A percentile compares a stretch with the other conserved stretches of the same genome.
These are phyloP conservation scores for Intellagama lesueurii DNA, from an alignment of 2,797 vertebrate species.

Conservation along the genomic window DNA sequence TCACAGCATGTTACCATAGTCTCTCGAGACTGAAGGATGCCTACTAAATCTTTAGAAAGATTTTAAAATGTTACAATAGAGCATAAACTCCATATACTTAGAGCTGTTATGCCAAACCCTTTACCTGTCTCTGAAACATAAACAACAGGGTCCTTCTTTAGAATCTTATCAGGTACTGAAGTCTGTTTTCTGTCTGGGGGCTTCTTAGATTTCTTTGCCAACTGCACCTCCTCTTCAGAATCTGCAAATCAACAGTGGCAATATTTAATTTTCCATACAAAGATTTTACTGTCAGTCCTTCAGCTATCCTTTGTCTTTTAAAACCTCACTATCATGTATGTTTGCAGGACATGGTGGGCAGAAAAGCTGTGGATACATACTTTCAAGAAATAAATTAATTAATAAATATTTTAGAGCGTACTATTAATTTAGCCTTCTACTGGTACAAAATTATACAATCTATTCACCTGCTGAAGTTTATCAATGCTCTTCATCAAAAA, in stretches of 20 bases:
- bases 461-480: neutral
- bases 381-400: neutral
- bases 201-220: constrained; percentile 79
- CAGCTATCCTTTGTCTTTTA: neutral
- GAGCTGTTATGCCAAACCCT: neutral
- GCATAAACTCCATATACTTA: neutral
- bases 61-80: neutral
- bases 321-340: neutral
- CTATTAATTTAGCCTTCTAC: neutral
- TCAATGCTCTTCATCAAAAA: neutral
- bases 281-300: neutral
- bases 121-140: constrained; percentile 96
- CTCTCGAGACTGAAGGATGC: too few relatives aligned
- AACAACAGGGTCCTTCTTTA: constrained; percentile 86
- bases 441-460: neutral
- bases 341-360: neutral
- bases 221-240: constrained; percentile 84
- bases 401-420: neutral
- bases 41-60: neutral
- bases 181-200: constrained; percentile 78
- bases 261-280: constrained; percentile 17
- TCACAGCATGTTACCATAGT: too few relatives aligned
- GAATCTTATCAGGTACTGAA: constrained; percentile 72
- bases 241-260: constrained; percentile 78
- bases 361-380: neutral